phyloP scores from a whole-genome alignment of 2,113 vertebrate species.

The Zootoca vivipara region DNA sequence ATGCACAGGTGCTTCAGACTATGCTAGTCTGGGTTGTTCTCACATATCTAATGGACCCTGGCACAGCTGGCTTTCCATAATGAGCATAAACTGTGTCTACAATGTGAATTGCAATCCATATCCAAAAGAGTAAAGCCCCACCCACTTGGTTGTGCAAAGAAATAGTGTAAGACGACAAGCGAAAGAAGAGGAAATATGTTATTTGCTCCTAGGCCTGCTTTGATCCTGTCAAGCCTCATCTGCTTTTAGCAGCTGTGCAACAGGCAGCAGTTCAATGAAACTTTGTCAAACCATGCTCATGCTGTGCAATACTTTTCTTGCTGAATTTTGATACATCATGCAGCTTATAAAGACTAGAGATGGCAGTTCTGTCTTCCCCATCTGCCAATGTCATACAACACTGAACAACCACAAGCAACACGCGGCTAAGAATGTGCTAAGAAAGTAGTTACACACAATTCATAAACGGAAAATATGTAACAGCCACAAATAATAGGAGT shows the following conservation, averaged over 20 bases:
- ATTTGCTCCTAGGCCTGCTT: not conserved
- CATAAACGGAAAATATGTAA: no score
- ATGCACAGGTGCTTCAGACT: not conserved
- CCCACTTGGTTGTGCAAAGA: not conserved
- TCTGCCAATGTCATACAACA: not conserved
- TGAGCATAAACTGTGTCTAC: not conserved
- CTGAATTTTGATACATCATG: not conserved
- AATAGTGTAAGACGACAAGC: not conserved
- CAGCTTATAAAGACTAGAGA: not conserved
- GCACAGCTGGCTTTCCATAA: not conserved
- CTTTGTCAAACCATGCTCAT: not conserved
- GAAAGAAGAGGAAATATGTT: not conserved
- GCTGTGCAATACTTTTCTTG: not conserved
- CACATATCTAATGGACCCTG: not conserved
- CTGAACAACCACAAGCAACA: no score
- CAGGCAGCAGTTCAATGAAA: not conserved
- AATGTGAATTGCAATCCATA: not conserved
- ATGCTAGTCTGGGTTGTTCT: not conserved
- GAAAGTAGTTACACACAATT: no score
- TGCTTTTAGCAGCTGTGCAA: not conserved
- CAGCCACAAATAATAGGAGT: no score
- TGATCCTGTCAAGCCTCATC: not conserved
- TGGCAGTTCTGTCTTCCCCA: not conserved
- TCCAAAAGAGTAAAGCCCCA: not conserved
- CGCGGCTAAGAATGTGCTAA: no score